Percentiles rank a stretch among this genome's conserved stretches.
These are phyloP conservation scores for Crocuta crocuta DNA, from an alignment of 2,113 vertebrate genomes.

Conservation along the genomic window DNA sequence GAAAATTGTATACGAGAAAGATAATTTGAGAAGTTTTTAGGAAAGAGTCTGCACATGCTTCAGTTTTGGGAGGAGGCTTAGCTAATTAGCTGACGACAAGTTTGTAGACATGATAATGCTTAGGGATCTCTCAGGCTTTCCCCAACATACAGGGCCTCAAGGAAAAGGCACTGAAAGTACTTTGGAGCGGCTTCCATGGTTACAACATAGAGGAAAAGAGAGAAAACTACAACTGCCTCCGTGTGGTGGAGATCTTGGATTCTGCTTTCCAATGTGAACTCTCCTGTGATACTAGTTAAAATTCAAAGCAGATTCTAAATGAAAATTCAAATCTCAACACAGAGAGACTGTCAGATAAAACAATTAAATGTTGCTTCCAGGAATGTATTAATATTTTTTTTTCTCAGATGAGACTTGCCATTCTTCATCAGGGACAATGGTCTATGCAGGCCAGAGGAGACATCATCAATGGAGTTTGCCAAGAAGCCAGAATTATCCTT, in stretches of 20 bases:
- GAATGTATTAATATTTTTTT: background rate
- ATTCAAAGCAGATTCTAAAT: constrained; percentile 1
- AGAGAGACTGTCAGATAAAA: background rate
- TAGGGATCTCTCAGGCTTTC: background rate
- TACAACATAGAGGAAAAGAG: background rate
- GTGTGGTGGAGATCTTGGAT: background rate
- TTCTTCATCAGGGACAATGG: background rate
- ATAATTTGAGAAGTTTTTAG: background rate
- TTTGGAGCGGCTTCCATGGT: background rate
- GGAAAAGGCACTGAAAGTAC: background rate
- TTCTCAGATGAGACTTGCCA: background rate
- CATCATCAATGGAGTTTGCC: background rate
- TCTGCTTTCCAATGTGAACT: background rate
- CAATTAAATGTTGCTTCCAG: background rate
- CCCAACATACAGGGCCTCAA: background rate
- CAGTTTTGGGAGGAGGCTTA: background rate
- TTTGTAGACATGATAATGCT: background rate
- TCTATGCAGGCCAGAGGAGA: background rate
- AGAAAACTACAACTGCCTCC: background rate
- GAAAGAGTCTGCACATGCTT: background rate
- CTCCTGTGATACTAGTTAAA: background rate
- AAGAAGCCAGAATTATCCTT: background rate
- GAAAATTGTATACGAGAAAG: background rate
- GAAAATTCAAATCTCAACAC: background rate
- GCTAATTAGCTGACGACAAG: background rate